Evolutionary conservation across 2,888 invertebrate species (phyloP).

Genomic region (Ochropacha duplaris): DNA sequence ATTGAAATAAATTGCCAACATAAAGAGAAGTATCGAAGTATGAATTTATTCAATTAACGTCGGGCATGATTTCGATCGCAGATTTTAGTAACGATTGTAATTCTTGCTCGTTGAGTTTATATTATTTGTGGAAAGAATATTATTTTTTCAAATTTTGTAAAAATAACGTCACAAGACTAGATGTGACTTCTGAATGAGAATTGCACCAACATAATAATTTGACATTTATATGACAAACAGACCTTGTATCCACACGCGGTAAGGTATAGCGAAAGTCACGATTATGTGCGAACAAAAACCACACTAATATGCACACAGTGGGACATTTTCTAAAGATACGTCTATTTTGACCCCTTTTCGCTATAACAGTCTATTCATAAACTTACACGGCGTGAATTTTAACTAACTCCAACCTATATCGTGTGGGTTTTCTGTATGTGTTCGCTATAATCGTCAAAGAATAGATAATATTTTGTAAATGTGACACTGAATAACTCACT

Average conservation of each 20-base stretch:
- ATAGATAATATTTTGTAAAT: conserved; percentile 4
- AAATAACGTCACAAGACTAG: too few relatives aligned
- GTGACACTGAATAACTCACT: not conserved
- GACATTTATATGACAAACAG: conserved; percentile 3
- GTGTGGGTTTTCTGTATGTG: conserved; percentile 24
- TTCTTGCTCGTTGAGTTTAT: not conserved
- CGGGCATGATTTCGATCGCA: not conserved
- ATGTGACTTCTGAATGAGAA: too few relatives aligned
- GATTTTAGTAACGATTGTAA: not conserved
- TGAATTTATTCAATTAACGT: not conserved
- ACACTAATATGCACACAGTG: conserved; percentile 6
- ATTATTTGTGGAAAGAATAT: not conserved
- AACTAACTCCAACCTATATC: conserved; percentile 44
- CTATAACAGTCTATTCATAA: conserved; percentile 62
- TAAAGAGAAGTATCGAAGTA: not conserved
- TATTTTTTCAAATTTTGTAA: too few relatives aligned
- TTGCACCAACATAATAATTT: not conserved
- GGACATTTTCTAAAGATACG: conserved; percentile 37
- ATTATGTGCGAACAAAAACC: conserved; percentile 5
- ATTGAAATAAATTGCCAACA: not conserved
- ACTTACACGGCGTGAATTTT: conserved; percentile 53
- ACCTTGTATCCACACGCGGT: conserved; percentile 1
- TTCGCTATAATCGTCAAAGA: conserved; percentile 14
- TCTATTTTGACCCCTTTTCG: conserved; percentile 56
- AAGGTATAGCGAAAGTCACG: conserved; percentile 3